These are phyloP conservation scores for Lepidostoma basale DNA, from an alignment of 1,140 invertebrate species.

Conservation along the genomic window DNA sequence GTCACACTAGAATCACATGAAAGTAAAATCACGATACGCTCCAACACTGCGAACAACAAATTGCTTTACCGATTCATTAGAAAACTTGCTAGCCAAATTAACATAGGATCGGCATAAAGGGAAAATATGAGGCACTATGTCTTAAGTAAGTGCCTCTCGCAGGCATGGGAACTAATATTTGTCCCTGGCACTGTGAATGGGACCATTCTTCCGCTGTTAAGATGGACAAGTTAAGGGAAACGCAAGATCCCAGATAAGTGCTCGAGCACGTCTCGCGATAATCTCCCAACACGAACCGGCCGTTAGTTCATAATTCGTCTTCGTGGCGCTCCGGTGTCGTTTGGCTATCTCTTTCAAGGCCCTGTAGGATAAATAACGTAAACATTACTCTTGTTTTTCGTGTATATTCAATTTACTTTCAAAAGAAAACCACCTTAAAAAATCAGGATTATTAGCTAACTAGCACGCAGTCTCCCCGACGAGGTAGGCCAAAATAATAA, in stretches of 20 bases:
- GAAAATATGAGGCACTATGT: slow-evolving; percentile 25
- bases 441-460: too few species aligned
- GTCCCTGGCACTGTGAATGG: slow-evolving; percentile 11
- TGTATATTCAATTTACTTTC: neutral
- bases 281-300: neutral
- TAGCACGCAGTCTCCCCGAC: too few species aligned
- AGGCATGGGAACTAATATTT: slow-evolving; percentile 1
- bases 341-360: neutral
- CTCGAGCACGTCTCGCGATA: neutral
- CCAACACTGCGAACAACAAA: neutral
- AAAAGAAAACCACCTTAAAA: too few species aligned
- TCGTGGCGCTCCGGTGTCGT: neutral
- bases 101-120: slow-evolving; percentile 24
- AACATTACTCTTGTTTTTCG: neutral
- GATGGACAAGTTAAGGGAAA: slow-evolving; percentile 23
- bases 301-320: neutral
- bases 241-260: slow-evolving; percentile 1
- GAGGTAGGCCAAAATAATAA: too few species aligned
- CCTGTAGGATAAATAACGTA: too few species aligned
- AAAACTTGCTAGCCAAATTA: slow-evolving; percentile 2
- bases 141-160: neutral
- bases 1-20: neutral
- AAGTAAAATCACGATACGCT: neutral
- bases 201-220: slow-evolving; percentile 1
- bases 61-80: slow-evolving; percentile 10